A percentile compares a stretch with the other conserved stretches of the same genome.
Evolutionary conservation across 1,140 invertebrate genomes (phyloP).

Genomic region (Brachionus manjavacas): DNA sequence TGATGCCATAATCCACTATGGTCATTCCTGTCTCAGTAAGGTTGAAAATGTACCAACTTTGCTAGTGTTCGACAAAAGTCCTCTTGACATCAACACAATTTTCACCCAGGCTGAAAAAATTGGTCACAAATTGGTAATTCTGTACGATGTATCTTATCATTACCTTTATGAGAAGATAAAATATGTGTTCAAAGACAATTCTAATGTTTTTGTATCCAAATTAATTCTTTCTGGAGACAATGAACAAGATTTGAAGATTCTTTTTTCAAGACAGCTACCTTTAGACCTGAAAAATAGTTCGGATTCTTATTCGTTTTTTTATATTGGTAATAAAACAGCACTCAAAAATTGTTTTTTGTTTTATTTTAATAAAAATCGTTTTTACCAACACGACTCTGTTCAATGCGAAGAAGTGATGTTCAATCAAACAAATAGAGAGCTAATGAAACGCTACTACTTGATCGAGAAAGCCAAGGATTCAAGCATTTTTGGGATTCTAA

Average conservation of each 20-base stretch:
- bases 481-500: constrained; percentile 74
- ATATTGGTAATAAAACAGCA: background rate
- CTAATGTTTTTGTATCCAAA: background rate
- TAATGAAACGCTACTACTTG: constrained; percentile 74
- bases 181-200: background rate
- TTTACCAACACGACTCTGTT: constrained; percentile 43
- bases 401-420: background rate
- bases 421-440: constrained; percentile 48
- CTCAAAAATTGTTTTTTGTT: constrained; percentile 18
- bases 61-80: constrained; percentile 61
- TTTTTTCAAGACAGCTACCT: background rate
- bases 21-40: constrained; percentile 75
- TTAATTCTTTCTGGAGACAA: background rate
- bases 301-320: constrained; percentile 16
- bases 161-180: background rate
- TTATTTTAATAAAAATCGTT: constrained; percentile 36
- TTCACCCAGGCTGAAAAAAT: constrained; percentile 41
- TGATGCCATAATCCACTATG: constrained; percentile 83
- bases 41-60: constrained; percentile 61
- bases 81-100: constrained; percentile 46
- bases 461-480: constrained; percentile 84
- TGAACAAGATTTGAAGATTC: background rate
- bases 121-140: background rate
- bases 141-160: constrained; percentile 22
- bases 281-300: background rate